These are phyloP conservation scores for Ferdinandea cuprea DNA, from an alignment of 2,888 invertebrate species.

Conservation along the genomic window DNA sequence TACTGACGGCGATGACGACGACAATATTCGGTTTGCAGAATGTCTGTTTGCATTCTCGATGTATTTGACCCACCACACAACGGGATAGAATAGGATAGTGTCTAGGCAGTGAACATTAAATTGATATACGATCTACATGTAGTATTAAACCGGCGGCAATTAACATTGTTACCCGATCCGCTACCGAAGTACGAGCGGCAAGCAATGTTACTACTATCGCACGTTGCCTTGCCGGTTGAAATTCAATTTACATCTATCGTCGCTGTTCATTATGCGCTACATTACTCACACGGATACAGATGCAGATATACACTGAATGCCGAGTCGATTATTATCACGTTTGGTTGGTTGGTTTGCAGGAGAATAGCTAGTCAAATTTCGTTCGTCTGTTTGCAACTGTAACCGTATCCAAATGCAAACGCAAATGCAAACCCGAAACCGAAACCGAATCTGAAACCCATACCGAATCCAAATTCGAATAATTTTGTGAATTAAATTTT, in stretches of 20 bases:
- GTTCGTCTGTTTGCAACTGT: not conserved
- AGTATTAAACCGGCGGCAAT: conserved; percentile 70
- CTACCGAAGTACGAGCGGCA: conserved; percentile 29
- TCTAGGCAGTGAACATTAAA: conserved; percentile 62
- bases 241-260: conserved; percentile 71
- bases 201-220: conserved; percentile 21
- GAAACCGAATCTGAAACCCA: too few species aligned
- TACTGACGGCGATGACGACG: not conserved
- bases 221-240: conserved; percentile 21
- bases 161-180: conserved; percentile 71
- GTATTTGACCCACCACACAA: conserved; percentile 58
- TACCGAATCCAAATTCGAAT: conserved; percentile 17
- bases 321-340: conserved; percentile 42
- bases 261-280: conserved; percentile 71
- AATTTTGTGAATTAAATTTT: conserved; percentile 63
- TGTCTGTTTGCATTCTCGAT: conserved; percentile 18
- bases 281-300: conserved; percentile 67
- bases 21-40: conserved; percentile 36
- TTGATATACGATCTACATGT: conserved; percentile 72
- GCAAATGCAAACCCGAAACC: not conserved
- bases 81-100: too few species aligned
- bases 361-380: not conserved
- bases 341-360: not conserved
- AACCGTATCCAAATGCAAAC: not conserved
- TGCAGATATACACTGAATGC: conserved; percentile 45